Conservation (phyloP, 2,888 invertebrate species). For the Steinernema hermaphroditum region DNA sequence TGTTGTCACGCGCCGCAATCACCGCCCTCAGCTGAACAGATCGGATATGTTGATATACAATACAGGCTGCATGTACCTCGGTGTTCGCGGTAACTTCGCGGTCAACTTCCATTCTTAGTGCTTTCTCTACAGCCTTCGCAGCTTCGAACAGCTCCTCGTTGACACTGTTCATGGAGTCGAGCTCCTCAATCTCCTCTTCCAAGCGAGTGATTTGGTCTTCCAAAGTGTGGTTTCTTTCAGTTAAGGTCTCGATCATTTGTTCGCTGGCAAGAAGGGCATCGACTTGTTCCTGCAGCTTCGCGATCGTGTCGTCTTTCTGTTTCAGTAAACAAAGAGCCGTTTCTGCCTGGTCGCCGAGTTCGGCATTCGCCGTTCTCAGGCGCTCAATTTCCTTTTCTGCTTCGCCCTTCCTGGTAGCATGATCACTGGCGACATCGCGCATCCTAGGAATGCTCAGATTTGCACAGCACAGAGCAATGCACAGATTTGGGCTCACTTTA, state of each 20-base stretch:
- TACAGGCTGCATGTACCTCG: background rate
- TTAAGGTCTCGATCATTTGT: slow-evolving; percentile 94
- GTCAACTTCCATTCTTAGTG: slow-evolving; percentile 92
- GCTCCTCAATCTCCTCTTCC: slow-evolving; percentile 86
- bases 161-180: slow-evolving; percentile 76
- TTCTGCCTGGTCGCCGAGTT: slow-evolving; percentile 36
- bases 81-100: slow-evolving; percentile 71
- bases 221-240: slow-evolving; percentile 87
- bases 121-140: slow-evolving; percentile 88
- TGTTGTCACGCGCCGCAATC: background rate
- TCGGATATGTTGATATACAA: too few species aligned
- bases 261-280: slow-evolving; percentile 97
- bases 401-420: slow-evolving; percentile 77
- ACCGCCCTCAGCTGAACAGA: background rate
- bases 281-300: slow-evolving; percentile 88
- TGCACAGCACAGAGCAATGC: too few species aligned
- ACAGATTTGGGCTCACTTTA: slow-evolving; percentile 71
- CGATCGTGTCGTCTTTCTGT: slow-evolving; percentile 70
- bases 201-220: slow-evolving; percentile 75
- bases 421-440: slow-evolving; percentile 83
- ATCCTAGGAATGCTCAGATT: slow-evolving; percentile 71
- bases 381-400: slow-evolving; percentile 83
- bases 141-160: slow-evolving; percentile 93
- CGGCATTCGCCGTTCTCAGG: slow-evolving; percentile 70
- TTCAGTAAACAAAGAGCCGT: slow-evolving; percentile 15